These are phyloP conservation scores for Oenanthe melanoleuca DNA, from an alignment of 2,113 vertebrate species.

Conservation along the genomic window DNA sequence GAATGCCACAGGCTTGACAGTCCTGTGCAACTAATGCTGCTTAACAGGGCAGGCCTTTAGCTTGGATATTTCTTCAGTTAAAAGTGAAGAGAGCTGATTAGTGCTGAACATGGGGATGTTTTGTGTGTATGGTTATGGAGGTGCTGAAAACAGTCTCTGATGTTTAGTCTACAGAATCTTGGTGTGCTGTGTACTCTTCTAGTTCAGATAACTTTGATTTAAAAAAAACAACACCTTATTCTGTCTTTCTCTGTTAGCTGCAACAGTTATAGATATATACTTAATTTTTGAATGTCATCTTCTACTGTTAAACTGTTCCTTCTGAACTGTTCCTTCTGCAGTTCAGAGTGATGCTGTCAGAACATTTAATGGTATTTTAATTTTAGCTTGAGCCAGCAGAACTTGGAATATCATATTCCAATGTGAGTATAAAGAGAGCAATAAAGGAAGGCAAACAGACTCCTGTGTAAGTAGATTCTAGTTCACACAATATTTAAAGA, in stretches of 20 bases:
- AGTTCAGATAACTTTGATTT: background rate
- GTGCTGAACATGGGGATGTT: background rate
- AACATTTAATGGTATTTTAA: background rate
- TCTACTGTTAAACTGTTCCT: background rate
- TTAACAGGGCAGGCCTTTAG: background rate
- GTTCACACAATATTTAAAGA: background rate
- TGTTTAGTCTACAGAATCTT: background rate
- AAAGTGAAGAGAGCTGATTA: background rate
- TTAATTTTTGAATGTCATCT: background rate
- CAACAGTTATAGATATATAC: background rate
- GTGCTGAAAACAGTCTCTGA: background rate
- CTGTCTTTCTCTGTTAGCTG: background rate
- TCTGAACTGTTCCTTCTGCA: background rate
- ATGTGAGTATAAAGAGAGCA: background rate
- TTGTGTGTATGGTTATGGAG: background rate
- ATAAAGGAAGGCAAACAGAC: background rate
- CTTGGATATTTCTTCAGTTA: background rate
- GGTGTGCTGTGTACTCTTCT: background rate
- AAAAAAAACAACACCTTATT: background rate
- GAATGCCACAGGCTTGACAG: background rate
- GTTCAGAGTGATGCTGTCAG: background rate
- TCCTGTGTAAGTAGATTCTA: background rate
- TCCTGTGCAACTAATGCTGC: background rate
- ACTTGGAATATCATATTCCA: background rate
- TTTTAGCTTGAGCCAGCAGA: background rate